A percentile compares a stretch with the other conserved stretches of the same genome.
Conservation (phyloP, 1,140 invertebrate species). For the Drosophila parabipectinata region DNA sequence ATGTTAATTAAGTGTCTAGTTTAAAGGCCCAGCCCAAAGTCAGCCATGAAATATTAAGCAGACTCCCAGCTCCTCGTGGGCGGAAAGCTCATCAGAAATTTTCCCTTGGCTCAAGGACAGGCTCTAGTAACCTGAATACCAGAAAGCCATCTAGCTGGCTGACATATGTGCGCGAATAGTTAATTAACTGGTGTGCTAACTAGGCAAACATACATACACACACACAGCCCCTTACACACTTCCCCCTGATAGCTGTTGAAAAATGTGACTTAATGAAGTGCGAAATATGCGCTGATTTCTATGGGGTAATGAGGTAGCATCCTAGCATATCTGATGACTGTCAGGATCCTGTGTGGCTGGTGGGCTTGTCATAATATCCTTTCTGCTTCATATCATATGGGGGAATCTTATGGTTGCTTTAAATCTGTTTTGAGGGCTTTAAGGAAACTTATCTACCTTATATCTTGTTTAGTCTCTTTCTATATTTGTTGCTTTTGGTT, state of each 20-base stretch:
- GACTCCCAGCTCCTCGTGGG: conserved; percentile 8
- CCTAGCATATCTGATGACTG: conserved; percentile 42
- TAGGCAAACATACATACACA: conserved; percentile 59
- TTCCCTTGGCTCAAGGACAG: conserved; percentile 60
- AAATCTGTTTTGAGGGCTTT: conserved; percentile 7
- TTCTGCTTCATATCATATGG: background rate
- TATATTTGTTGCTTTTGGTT: conserved; percentile 26
- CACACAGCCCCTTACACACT: background rate
- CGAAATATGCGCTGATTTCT: conserved; percentile 70
- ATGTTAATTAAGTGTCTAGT: conserved; percentile 78
- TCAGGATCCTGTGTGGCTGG: conserved; percentile 2
- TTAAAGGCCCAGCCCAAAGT: conserved; percentile 47
- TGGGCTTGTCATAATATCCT: conserved; percentile 28
- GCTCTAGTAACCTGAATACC: conserved; percentile 68
- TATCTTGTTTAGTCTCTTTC: background rate
- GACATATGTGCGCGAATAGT: conserved; percentile 45
- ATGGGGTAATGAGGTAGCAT: conserved; percentile 68
- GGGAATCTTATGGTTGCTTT: conserved; percentile 23
- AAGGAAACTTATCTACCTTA: background rate
- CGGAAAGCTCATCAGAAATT: conserved; percentile 47
- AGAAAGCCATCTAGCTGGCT: background rate
- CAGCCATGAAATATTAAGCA: conserved; percentile 57
- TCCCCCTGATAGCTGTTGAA: conserved; percentile 43
- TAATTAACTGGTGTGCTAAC: conserved; percentile 72
- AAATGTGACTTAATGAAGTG: conserved; percentile 79